phyloP scores from a whole-genome alignment of 2,113 vertebrate genomes.

The Vicugna pacos region DNA sequence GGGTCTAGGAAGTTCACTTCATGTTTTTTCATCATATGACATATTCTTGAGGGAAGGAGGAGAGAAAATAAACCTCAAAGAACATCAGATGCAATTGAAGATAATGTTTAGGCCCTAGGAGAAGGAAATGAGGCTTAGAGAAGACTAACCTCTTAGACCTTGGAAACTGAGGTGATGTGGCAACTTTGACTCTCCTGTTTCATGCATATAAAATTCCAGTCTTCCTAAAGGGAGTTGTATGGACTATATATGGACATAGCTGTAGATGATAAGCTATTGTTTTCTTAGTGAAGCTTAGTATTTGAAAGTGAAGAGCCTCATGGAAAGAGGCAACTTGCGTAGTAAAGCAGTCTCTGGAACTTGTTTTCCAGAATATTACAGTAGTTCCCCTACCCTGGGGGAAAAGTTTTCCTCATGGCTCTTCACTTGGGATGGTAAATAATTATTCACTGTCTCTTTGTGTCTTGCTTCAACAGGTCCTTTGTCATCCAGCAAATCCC shows the following conservation, averaged over 20 bases:
- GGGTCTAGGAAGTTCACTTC: not conserved
- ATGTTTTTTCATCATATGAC: not conserved
- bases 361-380: not conserved
- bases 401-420: not conserved
- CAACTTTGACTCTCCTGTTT: not conserved
- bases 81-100: not conserved
- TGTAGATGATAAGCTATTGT: not conserved
- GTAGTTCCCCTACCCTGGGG: not conserved
- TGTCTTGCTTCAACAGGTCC: conserved; percentile 89
- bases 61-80: not conserved
- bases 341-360: not conserved
- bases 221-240: not conserved
- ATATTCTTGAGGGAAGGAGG: not conserved
- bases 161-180: not conserved
- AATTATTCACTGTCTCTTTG: not conserved
- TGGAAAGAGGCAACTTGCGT: not conserved
- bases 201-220: not conserved
- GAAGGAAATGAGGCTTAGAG: not conserved
- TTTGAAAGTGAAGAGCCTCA: not conserved
- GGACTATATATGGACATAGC: not conserved
- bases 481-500: conserved; percentile 99
- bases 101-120: not conserved
- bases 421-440: not conserved
- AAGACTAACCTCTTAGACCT: not conserved
- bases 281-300: not conserved